Conservation (phyloP, 2,888 invertebrate genomes). For the Parnassius mnemosyne region DNA sequence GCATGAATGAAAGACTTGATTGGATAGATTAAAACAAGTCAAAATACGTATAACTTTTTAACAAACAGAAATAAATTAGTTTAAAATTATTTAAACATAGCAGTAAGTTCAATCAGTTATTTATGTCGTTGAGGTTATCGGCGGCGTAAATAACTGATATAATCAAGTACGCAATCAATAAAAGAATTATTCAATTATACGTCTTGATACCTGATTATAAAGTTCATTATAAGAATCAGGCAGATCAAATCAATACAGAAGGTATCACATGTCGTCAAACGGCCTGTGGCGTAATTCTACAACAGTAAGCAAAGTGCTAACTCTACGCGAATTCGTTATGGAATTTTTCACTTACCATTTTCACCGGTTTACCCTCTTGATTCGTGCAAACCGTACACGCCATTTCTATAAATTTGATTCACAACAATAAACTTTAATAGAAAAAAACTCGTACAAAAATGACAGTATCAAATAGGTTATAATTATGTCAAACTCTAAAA, state of each 20-base stretch:
- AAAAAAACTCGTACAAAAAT: conserved; percentile 20
- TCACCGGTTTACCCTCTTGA: conserved; percentile 47
- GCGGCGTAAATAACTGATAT: too few relatives aligned
- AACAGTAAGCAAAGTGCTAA: too few relatives aligned
- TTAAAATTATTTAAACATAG: too few relatives aligned
- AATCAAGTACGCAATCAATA: not conserved
- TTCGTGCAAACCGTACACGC: conserved; percentile 57
- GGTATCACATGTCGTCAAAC: not conserved
- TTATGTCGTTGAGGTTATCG: too few relatives aligned
- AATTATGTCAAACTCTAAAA: conserved; percentile 19
- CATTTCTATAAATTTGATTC: conserved; percentile 40
- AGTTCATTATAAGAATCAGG: not conserved
- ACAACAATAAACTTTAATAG: conserved; percentile 25
- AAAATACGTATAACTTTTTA: too few relatives aligned
- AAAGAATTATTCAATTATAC: not conserved
- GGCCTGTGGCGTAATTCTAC: not conserved
- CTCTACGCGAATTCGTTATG: not conserved
- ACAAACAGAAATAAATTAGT: too few relatives aligned
- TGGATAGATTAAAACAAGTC: too few relatives aligned
- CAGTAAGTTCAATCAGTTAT: too few relatives aligned
- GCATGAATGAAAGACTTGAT: too few relatives aligned
- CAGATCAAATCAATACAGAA: not conserved
- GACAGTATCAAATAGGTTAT: conserved; percentile 18
- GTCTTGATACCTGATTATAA: not conserved
- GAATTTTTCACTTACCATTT: conserved; percentile 50